phyloP scores from a whole-genome alignment of 1,140 invertebrate genomes.

The Galleria mellonella region DNA sequence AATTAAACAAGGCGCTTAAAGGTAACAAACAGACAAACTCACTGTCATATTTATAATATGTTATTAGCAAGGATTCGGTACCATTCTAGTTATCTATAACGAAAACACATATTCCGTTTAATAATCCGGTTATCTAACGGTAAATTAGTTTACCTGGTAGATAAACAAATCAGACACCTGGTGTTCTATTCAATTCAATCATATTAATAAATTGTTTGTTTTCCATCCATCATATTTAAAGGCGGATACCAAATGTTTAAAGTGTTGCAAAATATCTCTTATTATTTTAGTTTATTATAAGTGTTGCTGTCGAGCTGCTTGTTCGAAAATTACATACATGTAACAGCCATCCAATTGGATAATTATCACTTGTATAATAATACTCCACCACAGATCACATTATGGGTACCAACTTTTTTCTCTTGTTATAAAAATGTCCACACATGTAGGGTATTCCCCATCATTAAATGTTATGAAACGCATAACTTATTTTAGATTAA shows the following conservation, averaged over 20 bases:
- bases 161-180: too few species aligned
- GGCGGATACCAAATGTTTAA: constrained; percentile 20
- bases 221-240: not conserved
- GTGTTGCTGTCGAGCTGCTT: constrained; percentile 26
- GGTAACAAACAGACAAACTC: too few species aligned
- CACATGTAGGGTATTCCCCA: constrained; percentile 3
- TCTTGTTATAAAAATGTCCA: constrained; percentile 21
- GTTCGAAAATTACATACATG: constrained; percentile 51
- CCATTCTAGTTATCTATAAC: too few species aligned
- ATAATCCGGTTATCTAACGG: too few species aligned
- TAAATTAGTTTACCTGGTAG: too few species aligned
- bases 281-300: constrained; percentile 38
- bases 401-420: constrained; percentile 34
- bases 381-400: constrained; percentile 33
- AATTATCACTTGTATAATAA: constrained; percentile 41
- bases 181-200: too few species aligned
- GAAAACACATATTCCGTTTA: too few species aligned
- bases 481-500: too few species aligned
- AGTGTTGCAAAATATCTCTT: constrained; percentile 37
- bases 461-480: not conserved
- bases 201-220: too few species aligned
- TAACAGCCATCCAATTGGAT: constrained; percentile 46
- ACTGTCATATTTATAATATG: too few species aligned
- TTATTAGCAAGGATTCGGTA: too few species aligned
- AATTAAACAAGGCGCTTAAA: too few species aligned